Conservation (phyloP, 1,140 invertebrate species). For the Hycleus cichorii region DNA sequence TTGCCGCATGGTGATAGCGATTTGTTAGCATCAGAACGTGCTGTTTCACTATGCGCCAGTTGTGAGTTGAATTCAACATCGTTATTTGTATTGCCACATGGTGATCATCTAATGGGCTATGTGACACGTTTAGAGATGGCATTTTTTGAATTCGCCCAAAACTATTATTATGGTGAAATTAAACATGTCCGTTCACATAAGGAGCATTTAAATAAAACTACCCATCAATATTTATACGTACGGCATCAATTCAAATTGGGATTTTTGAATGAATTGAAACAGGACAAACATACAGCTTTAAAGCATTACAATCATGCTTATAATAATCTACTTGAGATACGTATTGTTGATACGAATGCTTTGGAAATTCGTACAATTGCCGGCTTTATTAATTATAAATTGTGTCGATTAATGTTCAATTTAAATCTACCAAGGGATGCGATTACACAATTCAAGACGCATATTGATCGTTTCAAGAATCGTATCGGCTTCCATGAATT, state of each 20-base stretch:
- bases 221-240: conserved; percentile 87
- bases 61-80: conserved; percentile 90
- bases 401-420: conserved; percentile 83
- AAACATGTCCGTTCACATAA: conserved; percentile 79
- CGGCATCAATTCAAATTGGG: conserved; percentile 96
- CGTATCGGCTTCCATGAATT: conserved; percentile 72
- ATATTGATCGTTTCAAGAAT: conserved; percentile 81
- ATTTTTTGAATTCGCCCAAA: conserved; percentile 86
- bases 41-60: conserved; percentile 76
- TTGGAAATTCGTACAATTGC: conserved; percentile 93
- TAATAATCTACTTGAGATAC: conserved; percentile 76
- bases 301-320: conserved; percentile 93
- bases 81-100: conserved; percentile 81
- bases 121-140: conserved; percentile 77
- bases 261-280: conserved; percentile 90
- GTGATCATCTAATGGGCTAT: conserved; percentile 78
- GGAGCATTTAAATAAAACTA: conserved; percentile 86
- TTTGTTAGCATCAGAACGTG: conserved; percentile 76
- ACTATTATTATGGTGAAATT: conserved; percentile 87
- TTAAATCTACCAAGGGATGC: conserved; percentile 86
- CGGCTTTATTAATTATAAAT: conserved; percentile 92
- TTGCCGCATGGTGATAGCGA: conserved; percentile 73
- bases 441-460: conserved; percentile 85
- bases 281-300: conserved; percentile 79
- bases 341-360: conserved; percentile 82